Percentiles rank a stretch among this genome's conserved stretches.
phyloP scores from a whole-genome alignment of 1,140 invertebrate species.

The Hycleus cichorii region DNA sequence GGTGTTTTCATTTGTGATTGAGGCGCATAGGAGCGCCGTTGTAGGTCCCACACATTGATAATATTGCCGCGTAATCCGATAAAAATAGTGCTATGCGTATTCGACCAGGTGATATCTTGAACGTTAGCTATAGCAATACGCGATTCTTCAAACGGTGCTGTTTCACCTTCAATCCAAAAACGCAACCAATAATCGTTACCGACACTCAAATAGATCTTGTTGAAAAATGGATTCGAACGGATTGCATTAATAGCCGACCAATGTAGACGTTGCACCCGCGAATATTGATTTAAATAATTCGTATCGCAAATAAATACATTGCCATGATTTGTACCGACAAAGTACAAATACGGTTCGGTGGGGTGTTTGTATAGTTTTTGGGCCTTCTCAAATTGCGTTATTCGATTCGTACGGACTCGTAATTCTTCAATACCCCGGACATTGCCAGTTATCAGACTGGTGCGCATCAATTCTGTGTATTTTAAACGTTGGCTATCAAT shows the following conservation, averaged over 20 bases:
- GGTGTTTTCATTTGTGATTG: constrained; percentile 50
- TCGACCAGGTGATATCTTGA: constrained; percentile 67
- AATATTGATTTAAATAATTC: constrained; percentile 50
- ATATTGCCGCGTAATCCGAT: constrained; percentile 64
- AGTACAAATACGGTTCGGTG: too few species aligned
- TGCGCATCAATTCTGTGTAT: constrained; percentile 14
- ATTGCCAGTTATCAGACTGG: too few species aligned
- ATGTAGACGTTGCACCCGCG: constrained; percentile 68
- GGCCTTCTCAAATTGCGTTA: background rate
- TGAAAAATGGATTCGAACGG: constrained; percentile 70
- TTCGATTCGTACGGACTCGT: background rate
- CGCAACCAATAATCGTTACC: constrained; percentile 70
- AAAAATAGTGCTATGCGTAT: constrained; percentile 73
- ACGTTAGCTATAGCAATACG: constrained; percentile 50
- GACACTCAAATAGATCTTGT: constrained; percentile 68
- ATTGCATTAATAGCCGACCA: constrained; percentile 70
- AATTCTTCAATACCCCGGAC: background rate
- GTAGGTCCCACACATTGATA: constrained; percentile 66
- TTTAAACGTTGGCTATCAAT: background rate
- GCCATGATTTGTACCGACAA: background rate
- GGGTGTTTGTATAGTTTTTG: too few species aligned
- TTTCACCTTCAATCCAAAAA: constrained; percentile 53
- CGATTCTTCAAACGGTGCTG: constrained; percentile 56
- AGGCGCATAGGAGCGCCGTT: constrained; percentile 55
- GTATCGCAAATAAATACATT: constrained; percentile 26